Base-by-base conservation (phyloP, 2,797 vertebrate genomes). In the Coracias cyanogaster region DNA sequence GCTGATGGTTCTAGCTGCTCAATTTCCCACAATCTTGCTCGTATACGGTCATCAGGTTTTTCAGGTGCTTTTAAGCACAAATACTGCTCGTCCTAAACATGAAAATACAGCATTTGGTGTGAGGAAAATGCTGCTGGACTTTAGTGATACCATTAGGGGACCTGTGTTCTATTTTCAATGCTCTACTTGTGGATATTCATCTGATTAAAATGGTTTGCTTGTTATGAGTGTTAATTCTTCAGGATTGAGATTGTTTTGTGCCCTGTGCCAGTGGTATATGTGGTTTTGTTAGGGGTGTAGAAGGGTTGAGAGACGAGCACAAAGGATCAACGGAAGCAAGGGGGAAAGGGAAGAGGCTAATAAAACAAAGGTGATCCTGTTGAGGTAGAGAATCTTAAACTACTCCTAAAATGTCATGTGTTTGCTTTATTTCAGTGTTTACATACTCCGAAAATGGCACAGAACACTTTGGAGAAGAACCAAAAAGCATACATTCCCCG, bases 401-500 rank as follows among this genome's bases (percentile, higher is more conserved):
- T 70, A 20, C 17, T 72, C 12, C 52, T 95, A 71, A 94, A 67
- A 58, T 86, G 41, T 77, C 12, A 9, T 74, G 10, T 91, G 22
- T 92, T 90, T 96, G 52, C 69, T 96, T 89, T 72, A 49, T 95
- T 98, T 65, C 97, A 99, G 99, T 99, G 96, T 99, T 99, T 97
- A 98, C 98, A 22, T 98, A 99, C 45, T 96, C 99, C 7, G 99
- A 99, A 98, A 99, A 99, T 1, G 99, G 99, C 92, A 98, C 97
- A 4, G 98, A 99, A 43, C 97, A 98, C 94, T 98, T 98, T 93
- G 96, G 96, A 95, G 98, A 98, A 86, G 98, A 99, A 96, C 97
- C 97, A 90, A 99, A 98, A 96, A 93, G 77, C 8, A 96, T 98
- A 58, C 94, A 97, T 74, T 97, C 98, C 49, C 97, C 82, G 98